phyloP scores from a whole-genome alignment of 2,888 invertebrate genomes.

The Biston stratarius region DNA sequence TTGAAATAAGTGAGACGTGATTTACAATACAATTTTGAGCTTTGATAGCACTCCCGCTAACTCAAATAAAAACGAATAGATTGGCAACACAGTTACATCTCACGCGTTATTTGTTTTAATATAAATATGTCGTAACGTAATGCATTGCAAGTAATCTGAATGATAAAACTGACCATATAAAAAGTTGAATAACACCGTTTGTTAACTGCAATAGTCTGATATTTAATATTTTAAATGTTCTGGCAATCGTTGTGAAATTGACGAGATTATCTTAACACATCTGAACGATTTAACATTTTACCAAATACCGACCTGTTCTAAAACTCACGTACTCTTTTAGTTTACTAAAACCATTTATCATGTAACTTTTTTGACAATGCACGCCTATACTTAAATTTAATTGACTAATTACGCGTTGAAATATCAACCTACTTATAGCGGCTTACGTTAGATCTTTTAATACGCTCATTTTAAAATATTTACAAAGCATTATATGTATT shows the following conservation, averaged over 20 bases:
- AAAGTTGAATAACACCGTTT: slow-evolving; percentile 18
- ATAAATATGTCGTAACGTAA: slow-evolving; percentile 18
- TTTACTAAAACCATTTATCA: slow-evolving; percentile 13
- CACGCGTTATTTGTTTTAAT: slow-evolving; percentile 21
- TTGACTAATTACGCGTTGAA: slow-evolving; percentile 25
- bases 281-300: slow-evolving; percentile 31
- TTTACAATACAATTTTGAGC: no score
- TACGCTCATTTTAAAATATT: slow-evolving; percentile 15
- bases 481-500: slow-evolving; percentile 4
- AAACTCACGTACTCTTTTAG: slow-evolving; percentile 19
- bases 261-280: slow-evolving; percentile 21
- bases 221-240: slow-evolving; percentile 24
- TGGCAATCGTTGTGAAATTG: slow-evolving; percentile 20
- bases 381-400: slow-evolving; percentile 19
- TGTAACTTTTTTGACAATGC: slow-evolving; percentile 22
- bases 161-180: slow-evolving; percentile 15
- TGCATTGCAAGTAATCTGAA: slow-evolving; percentile 10
- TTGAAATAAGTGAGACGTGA: no score
- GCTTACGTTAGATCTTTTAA: slow-evolving; percentile 23
- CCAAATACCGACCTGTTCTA: slow-evolving; percentile 13
- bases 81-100: slow-evolving; percentile 5
- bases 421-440: slow-evolving; percentile 32
- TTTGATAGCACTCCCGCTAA: neutral
- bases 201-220: slow-evolving; percentile 20
- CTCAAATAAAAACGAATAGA: neutral